Percentiles rank a stretch among this genome's conserved stretches.
phyloP scores from a whole-genome alignment of 2,888 invertebrate species.

The Parelbella ahira region DNA sequence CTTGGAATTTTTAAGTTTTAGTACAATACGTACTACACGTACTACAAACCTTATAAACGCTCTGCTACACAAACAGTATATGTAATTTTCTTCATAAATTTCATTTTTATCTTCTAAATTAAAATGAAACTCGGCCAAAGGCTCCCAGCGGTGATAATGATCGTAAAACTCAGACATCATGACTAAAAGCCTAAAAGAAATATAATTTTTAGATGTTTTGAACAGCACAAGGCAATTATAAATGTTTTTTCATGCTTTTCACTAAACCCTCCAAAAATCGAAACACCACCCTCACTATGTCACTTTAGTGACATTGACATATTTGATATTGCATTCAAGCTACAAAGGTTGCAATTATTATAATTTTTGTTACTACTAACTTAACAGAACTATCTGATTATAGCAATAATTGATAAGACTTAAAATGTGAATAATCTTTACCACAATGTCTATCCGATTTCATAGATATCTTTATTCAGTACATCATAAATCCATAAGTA shows the following conservation, averaged over 20 bases:
- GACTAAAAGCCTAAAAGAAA: constrained; percentile 31
- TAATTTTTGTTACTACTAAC: not conserved
- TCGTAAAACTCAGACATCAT: constrained; percentile 69
- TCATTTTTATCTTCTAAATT: constrained; percentile 57
- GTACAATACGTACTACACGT: too few relatives aligned
- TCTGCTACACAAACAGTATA: constrained; percentile 86
- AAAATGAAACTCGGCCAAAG: constrained; percentile 83
- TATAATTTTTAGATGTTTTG: not conserved
- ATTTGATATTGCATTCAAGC: too few relatives aligned
- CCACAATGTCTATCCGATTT: too few relatives aligned
- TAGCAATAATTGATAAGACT: too few relatives aligned
- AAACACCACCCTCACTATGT: constrained; percentile 11
- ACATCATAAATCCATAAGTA: too few relatives aligned
- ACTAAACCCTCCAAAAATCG: constrained; percentile 15
- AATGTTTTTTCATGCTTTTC: constrained; percentile 6
- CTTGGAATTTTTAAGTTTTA: too few relatives aligned
- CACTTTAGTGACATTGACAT: too few relatives aligned
- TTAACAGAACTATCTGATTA: too few relatives aligned
- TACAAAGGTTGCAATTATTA: too few relatives aligned
- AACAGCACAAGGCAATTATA: not conserved
- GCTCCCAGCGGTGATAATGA: constrained; percentile 81
- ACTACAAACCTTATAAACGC: constrained; percentile 85
- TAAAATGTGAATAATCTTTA: too few relatives aligned
- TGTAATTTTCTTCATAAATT: constrained; percentile 66
- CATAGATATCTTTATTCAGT: too few relatives aligned